Conservation (phyloP, 2,113 vertebrate genomes). For the Hippocampus zosterae region DNA sequence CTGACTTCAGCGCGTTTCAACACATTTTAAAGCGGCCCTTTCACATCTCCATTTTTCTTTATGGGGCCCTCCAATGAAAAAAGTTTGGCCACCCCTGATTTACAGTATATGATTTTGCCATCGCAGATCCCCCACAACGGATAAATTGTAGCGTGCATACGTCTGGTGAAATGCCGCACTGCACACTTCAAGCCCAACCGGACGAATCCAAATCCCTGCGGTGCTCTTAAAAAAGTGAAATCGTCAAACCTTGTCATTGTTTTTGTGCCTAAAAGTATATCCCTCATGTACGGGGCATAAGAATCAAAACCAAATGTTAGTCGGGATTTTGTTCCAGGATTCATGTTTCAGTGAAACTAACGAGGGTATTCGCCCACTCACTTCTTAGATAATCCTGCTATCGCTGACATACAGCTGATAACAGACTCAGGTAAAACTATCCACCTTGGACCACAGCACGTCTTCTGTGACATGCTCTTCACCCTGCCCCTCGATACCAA, state of each 20-base stretch:
- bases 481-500: slow-evolving; percentile 78
- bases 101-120: not conserved
- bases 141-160: too few species aligned
- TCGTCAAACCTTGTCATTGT: not conserved
- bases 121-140: not conserved
- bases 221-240: not conserved
- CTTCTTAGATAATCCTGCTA: slow-evolving; percentile 61
- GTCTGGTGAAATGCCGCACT: too few species aligned
- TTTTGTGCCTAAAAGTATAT: not conserved
- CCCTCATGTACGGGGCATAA: too few species aligned
- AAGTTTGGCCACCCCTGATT: too few species aligned
- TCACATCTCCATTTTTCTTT: too few species aligned
- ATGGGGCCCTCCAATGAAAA: too few species aligned
- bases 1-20: too few species aligned
- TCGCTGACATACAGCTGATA: slow-evolving; percentile 82
- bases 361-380: not conserved
- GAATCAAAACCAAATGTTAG: not conserved
- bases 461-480: slow-evolving; percentile 88
- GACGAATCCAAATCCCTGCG: too few species aligned
- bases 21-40: too few species aligned
- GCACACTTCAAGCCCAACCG: too few species aligned
- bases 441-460: slow-evolving; percentile 80
- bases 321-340: not conserved
- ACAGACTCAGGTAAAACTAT: slow-evolving; percentile 76
- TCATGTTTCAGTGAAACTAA: not conserved